Conservation (phyloP, 2,113 vertebrate genomes). For the Burhinus bistriatus region DNA sequence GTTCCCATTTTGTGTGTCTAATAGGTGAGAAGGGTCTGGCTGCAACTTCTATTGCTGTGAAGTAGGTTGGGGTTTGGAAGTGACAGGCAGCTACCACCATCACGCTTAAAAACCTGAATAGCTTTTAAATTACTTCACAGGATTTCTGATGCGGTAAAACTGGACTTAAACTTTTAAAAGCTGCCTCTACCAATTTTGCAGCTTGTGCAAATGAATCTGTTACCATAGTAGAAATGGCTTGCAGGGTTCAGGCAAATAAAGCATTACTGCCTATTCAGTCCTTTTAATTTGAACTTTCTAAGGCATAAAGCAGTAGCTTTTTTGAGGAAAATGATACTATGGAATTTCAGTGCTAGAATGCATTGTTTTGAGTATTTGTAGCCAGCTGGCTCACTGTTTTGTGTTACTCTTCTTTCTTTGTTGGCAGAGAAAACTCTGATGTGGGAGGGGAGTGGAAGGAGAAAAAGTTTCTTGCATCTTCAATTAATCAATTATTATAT, state of each 20-base stretch:
- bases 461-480: neutral
- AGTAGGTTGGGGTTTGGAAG: neutral
- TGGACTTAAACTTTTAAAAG: neutral
- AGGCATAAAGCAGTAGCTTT: neutral
- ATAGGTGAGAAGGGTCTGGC: neutral
- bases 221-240: neutral
- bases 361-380: neutral
- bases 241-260: neutral
- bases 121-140: neutral
- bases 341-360: neutral
- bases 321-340: neutral
- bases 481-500: neutral
- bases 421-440: neutral
- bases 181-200: neutral
- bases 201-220: neutral
- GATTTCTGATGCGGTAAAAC: neutral
- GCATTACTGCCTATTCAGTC: neutral
- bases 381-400: neutral
- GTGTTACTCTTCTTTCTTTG: neutral
- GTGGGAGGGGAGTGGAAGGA: neutral
- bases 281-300: neutral
- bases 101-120: neutral
- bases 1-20: neutral
- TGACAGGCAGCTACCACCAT: neutral
- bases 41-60: neutral